phyloP scores from a whole-genome alignment of 2,797 vertebrate species.

The Manis javanica region DNA sequence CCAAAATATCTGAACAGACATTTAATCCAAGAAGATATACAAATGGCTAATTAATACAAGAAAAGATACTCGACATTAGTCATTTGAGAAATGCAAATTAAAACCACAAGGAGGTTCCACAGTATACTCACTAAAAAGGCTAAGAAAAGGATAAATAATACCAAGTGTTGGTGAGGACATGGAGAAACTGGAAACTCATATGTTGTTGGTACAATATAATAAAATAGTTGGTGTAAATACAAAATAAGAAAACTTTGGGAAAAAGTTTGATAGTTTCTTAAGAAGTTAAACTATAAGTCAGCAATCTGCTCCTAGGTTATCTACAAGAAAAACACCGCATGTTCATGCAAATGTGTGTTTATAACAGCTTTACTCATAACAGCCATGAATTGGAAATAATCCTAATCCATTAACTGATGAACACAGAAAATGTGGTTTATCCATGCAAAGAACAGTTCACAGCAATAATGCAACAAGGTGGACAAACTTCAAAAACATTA shows the following conservation, averaged over 20 bases:
- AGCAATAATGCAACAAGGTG: not conserved
- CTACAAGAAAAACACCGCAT: not conserved
- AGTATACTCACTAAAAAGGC: constrained; percentile 20
- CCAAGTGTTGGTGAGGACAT: not conserved
- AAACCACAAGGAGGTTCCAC: constrained; percentile 34
- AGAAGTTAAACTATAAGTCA: not conserved
- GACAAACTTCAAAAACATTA: not conserved
- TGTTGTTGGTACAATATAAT: not conserved
- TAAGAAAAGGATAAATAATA: not conserved
- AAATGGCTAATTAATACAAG: not conserved
- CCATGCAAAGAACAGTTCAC: not conserved
- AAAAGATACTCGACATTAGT: constrained; percentile 2
- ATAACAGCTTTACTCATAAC: not conserved
- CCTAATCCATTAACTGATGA: not conserved
- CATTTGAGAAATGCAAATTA: constrained; percentile 48
- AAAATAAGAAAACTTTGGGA: not conserved
- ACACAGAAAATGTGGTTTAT: not conserved
- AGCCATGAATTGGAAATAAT: not conserved
- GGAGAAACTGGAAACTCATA: not conserved
- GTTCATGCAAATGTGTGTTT: not conserved
- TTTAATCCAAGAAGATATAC: not conserved
- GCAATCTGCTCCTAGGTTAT: not conserved
- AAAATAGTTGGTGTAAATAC: not conserved
- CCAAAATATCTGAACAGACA: not conserved
- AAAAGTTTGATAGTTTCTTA: not conserved